Conservation (phyloP, 2,888 invertebrate species). For the Zeuzera pyrina region DNA sequence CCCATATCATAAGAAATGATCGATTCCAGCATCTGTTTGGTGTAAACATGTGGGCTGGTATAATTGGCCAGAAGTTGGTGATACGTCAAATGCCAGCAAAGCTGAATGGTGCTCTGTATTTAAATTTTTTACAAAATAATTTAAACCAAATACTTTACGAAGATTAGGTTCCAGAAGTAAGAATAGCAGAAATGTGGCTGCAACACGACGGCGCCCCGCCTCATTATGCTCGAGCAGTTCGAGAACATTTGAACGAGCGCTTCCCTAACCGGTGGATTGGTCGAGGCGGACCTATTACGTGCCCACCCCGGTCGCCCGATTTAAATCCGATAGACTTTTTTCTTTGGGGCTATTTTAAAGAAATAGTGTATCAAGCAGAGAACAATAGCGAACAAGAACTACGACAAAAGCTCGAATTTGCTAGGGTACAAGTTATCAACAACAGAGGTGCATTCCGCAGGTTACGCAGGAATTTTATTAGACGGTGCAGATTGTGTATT, state of each 20-base stretch:
- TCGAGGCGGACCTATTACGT: constrained; percentile 9
- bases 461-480: constrained; percentile 13
- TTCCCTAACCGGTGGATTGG: constrained; percentile 17
- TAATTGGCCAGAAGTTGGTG: too few relatives aligned
- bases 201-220: constrained; percentile 9
- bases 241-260: constrained; percentile 5
- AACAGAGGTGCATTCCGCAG: constrained; percentile 12
- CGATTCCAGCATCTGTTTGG: too few relatives aligned
- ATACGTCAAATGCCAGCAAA: too few relatives aligned
- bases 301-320: constrained; percentile 13
- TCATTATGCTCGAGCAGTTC: constrained; percentile 5
- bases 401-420: constrained; percentile 6
- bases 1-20: too few relatives aligned
- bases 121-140: constrained; percentile 3
- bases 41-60: too few relatives aligned
- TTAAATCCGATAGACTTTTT: constrained; percentile 13
- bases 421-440: constrained; percentile 12
- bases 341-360: constrained; percentile 11
- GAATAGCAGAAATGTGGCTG: constrained; percentile 2
- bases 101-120: too few relatives aligned
- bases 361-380: constrained; percentile 6
- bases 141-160: constrained; percentile 5
- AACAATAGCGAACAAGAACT: constrained; percentile 7
- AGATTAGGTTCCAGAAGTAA: constrained; percentile 4
- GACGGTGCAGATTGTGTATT: constrained; percentile 13